These are phyloP conservation scores for Tenthredo notha DNA, from an alignment of 2,888 invertebrate genomes.

Conservation along the genomic window DNA sequence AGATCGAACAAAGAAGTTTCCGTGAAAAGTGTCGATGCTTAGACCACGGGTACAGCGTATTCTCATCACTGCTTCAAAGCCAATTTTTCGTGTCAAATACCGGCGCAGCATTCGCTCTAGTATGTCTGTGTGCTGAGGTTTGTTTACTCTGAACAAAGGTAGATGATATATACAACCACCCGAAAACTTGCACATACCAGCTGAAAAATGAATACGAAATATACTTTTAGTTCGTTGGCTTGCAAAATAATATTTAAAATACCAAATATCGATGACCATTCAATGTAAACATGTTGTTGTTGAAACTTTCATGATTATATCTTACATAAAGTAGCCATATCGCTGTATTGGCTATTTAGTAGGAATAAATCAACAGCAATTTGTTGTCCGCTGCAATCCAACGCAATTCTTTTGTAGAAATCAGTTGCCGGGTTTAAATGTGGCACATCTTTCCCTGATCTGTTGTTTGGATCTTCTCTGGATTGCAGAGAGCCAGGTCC, in stretches of 20 bases:
- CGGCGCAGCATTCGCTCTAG: conserved; percentile 90
- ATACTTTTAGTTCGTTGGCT: background rate
- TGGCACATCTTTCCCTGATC: conserved; percentile 89
- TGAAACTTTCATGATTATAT: conserved; percentile 62
- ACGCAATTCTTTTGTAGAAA: conserved; percentile 96
- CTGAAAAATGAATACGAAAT: conserved; percentile 74
- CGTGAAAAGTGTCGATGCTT: conserved; percentile 98
- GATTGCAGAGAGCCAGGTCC: conserved; percentile 92
- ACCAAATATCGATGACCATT: background rate
- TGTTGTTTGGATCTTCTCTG: conserved; percentile 92
- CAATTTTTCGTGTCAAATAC: conserved; percentile 97
- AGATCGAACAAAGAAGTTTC: conserved; percentile 99
- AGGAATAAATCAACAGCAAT: conserved; percentile 97
- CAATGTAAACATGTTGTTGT: conserved; percentile 10
- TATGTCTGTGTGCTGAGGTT: conserved; percentile 85
- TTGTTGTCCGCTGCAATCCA: conserved; percentile 98
- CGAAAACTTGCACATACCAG: conserved; percentile 96
- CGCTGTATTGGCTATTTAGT: conserved; percentile 95
- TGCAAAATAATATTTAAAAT: background rate
- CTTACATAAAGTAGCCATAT: conserved; percentile 95
- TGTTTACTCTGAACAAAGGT: conserved; percentile 89
- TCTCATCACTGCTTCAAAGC: conserved; percentile 99
- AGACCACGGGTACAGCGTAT: conserved; percentile 96
- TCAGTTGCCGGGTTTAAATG: conserved; percentile 97
- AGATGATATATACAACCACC: conserved; percentile 96